Conservation (phyloP, 2,113 vertebrate species). For the Hiodon tergisus region DNA sequence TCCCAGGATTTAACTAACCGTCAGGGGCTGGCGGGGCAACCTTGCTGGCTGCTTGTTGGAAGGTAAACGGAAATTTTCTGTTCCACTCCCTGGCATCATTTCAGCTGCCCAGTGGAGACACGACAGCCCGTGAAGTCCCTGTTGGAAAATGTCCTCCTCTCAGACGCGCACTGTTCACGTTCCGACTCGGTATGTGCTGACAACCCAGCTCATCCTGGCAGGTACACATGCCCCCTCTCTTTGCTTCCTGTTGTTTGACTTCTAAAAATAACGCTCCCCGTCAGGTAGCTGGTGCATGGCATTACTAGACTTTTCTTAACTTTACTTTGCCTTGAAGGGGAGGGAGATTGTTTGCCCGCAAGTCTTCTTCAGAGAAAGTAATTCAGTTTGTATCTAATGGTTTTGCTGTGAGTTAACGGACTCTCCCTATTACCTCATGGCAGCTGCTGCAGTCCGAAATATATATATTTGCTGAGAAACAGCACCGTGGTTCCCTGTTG, state of each 20-base stretch:
- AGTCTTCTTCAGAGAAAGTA: background rate
- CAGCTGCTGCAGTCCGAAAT: no score
- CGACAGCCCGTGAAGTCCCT: background rate
- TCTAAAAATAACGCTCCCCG: conserved; percentile 64
- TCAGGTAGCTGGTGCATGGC: conserved; percentile 52
- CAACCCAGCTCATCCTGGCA: conserved; percentile 59
- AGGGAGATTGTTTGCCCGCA: conserved; percentile 20
- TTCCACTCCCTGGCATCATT: background rate
- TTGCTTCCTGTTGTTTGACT: conserved; percentile 64
- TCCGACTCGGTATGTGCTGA: conserved; percentile 55
- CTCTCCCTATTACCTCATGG: no score
- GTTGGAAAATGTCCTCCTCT: conserved; percentile 27
- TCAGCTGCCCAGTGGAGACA: background rate
- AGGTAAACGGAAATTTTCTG: conserved; percentile 2
- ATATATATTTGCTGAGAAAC: no score
- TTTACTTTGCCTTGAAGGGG: conserved; percentile 51
- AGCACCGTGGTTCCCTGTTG: no score
- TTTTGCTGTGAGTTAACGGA: background rate
- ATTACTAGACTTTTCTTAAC: conserved; percentile 53
- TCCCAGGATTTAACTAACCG: background rate
- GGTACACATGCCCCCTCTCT: conserved; percentile 66
- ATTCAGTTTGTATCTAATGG: background rate
- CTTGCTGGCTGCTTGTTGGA: background rate
- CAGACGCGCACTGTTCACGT: conserved; percentile 44
- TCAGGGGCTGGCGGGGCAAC: background rate